These are phyloP conservation scores for Cecidostiba fungosa DNA, from an alignment of 2,888 invertebrate species.

Conservation along the genomic window DNA sequence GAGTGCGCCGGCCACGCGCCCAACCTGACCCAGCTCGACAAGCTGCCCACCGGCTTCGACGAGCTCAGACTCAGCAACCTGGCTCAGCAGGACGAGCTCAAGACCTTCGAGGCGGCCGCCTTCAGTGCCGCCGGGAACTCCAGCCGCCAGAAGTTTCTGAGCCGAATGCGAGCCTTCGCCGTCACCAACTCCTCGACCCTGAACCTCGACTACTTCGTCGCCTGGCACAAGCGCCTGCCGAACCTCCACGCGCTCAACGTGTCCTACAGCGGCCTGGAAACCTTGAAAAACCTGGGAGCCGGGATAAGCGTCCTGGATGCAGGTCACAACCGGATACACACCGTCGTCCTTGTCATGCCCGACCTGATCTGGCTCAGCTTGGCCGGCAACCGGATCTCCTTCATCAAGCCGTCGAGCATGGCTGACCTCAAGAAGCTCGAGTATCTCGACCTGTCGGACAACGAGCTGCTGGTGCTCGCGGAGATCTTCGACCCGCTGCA, in stretches of 20 bases:
- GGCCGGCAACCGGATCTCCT: constrained; percentile 84
- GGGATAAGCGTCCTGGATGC: constrained; percentile 80
- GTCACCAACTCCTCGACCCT: constrained; percentile 65
- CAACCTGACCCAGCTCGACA: constrained; percentile 65
- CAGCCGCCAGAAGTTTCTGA: constrained; percentile 19
- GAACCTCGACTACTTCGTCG: constrained; percentile 67
- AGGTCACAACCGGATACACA: constrained; percentile 21
- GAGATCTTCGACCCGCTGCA: constrained; percentile 83
- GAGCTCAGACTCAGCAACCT: constrained; percentile 58
- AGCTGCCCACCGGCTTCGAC: constrained; percentile 62
- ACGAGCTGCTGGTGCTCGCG: constrained; percentile 83
- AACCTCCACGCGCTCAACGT: constrained; percentile 69
- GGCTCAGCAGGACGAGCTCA: constrained; percentile 66
- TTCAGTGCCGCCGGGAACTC: constrained; percentile 63
- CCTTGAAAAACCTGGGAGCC: constrained; percentile 65
- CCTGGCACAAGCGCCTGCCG: constrained; percentile 51
- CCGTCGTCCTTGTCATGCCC: constrained; percentile 68
- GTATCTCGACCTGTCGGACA: constrained; percentile 87
- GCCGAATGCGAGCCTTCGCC: constrained; percentile 26
- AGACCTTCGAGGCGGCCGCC: constrained; percentile 59
- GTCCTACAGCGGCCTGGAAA: constrained; percentile 72
- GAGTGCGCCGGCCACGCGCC: constrained; percentile 68
- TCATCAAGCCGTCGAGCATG: constrained; percentile 83
- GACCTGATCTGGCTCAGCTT: constrained; percentile 85
- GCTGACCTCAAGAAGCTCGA: constrained; percentile 82